Base-by-base conservation (phyloP, 2,888 invertebrate species). In the Archips xylosteana region DNA sequence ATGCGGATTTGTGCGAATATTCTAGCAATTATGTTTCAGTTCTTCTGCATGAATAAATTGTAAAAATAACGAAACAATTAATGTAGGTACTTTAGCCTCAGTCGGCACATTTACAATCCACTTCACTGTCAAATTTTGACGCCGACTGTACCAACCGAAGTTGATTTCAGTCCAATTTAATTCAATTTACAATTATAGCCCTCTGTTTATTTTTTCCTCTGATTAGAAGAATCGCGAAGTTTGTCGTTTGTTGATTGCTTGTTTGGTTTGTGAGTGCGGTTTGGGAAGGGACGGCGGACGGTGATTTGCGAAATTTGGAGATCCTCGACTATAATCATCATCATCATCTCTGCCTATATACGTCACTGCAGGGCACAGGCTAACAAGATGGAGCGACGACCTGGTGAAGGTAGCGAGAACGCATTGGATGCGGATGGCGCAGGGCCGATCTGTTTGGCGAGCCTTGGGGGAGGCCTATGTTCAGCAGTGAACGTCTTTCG, bases 111-210 rank as follows among this genome's bases (percentile, higher is more conserved):
- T 54, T 54, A 8, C 15, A 15, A 15, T n/a, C 1, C 49, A 13
- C 51, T 32, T 10, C 12, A 6, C 32, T 10, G 12, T 12, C 57
- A 32, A 23, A 32, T 57, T 57, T 32, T 2, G 57, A 32, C 32
- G 32, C 10, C 6, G 57, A 57, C 57, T 57, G 57, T 57, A 57
- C 57, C 57, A 10, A 83, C 85, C 85, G 85, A 89, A 90, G 86
- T 90, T 89, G 88, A 92, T 91, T 90, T 86, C 83, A 78, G 81
- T 82, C 87, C 83, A 87, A 89, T 92, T 89, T 91, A 92, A 92
- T 92, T 92, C 88, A 91, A 92, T 92, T 92, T 87, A 89, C 91
- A 92, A 92, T 92, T 92, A 91, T 91, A 92, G 82, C 83, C 81
- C 81, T 82, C 80, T 90, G 90, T 92, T 92, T 92, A 89, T 88